Evolutionary conservation across 1,140 invertebrate genomes (phyloP), one percentile per base, ranked within the genome.

Genomic region (Sesamia nonagrioides): DNA sequence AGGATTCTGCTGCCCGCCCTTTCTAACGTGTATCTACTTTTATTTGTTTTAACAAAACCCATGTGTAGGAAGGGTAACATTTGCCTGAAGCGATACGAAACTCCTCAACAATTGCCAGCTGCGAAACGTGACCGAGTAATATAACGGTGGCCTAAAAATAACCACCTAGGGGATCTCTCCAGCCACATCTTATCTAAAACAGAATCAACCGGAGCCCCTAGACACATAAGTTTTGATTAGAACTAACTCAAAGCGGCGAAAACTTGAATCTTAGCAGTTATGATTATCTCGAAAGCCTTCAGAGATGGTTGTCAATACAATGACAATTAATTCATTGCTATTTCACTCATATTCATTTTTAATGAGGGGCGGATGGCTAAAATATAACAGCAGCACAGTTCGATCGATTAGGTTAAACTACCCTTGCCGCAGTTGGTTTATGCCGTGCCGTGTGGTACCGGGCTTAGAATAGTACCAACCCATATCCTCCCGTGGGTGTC

Each of bases 291-390:
- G n/a, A 54, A 54, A 17, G 45, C 66, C 45, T 69, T 54, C 27
- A 71, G 9, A 71, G 42, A 42, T 27, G 66, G 27, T 21, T 17
- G 33, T n/a, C 60, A 37, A 60, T 35, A 81, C 79, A 81, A 79
- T 79, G 77, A 81, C 79, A 81, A 81, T 82, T 77, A 79, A 78
- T 83, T 79, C 63, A 85, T 74, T 60, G 71, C 48, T 74, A 2
- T 18, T 11, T 78, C 58, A 27, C 27, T 71, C 15, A 7, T 78
- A 82, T 79, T 69, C 54, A 78, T 48, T 84, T 81, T 83, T 72
- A 77, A 81, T 79, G 40, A n/a, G n/a, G n/a, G n/a, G n/a, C n/a
- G n/a, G n/a, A n/a, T n/a, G n/a, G n/a, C n/a, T n/a, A n/a, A n/a
- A n/a, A n/a, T n/a, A n/a, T n/a, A n/a, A n/a, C n/a, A n/a, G n/a